Base-by-base conservation (phyloP, 2,888 invertebrate genomes). In the Pristionchus japonicus region DNA sequence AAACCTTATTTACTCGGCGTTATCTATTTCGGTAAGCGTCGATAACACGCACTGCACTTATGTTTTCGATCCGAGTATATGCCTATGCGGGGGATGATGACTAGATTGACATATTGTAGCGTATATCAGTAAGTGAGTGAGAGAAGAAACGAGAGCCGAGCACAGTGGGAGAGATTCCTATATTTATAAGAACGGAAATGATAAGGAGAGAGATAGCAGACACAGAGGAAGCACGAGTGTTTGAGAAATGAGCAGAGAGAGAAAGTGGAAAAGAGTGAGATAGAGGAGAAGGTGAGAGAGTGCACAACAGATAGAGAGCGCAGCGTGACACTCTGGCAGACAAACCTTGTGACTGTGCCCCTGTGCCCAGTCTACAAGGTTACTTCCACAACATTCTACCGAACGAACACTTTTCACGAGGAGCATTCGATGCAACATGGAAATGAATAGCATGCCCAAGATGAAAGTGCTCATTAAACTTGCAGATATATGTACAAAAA, bases 261-360 rank as follows among this genome's bases (percentile, higher is more conserved):
- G 31, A 86, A 37, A 40, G 52, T 43, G 49, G 80, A 27, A 67
- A 40, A 67, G 70, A 47, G 67, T 34, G 15, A 86, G 52, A 34
- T 64, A 86, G 67, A 86, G 34, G 31, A 37, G 34, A 34, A 37
- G 86, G 23, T 7, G 52, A 86, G 86, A 43, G 86, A 47, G 86
- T 86, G 70, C 27, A 67, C n/a, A 27, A 47, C 11, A 47, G 15
- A 34, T 17, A 64, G 70, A 52, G 67, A 64, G 23, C 47, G 31
- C 47, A 47, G 80, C 47, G 49, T 80, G 80, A 80, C 80, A 80
- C 80, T 9, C 31, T 49, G 49, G 47, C 80, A 80, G 74, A 49
- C 80, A 80, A 80, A 80, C 27, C 80, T 80, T 80, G 80, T 80
- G 80, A 80, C 80, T 49, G 31, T 80, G 47, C 80, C 80, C 31